Evolutionary conservation across 2,113 vertebrate genomes (phyloP), one percentile per base, ranked within the genome.

Genomic region (Malaclemys terrapin): DNA sequence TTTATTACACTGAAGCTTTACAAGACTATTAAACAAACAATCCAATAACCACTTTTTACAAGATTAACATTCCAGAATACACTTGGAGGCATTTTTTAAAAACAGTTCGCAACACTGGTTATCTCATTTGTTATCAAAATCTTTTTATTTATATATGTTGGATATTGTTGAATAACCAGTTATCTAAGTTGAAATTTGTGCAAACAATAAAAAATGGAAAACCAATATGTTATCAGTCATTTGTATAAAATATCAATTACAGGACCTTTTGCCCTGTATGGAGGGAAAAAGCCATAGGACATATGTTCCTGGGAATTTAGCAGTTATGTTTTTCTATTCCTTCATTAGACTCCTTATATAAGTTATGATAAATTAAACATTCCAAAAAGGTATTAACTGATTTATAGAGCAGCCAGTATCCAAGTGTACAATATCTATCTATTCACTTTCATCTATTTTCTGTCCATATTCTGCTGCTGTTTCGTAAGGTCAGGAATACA

Each of bases 41-140:
- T 98, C 96, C 97, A 98, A 98, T 98, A 98, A 97, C 98, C 95
- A 98, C 93, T 98, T 98, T 98, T 97, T 98, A 99, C 98, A 98
- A 97, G 97, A 98, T 98, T 96, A 98, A 98, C 96, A 98, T 97
- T 98, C 96, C 93, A 93, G 94, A 93, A 97, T 89, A 91, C 91
- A 95, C 83, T 93, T 83, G 4, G 94, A 97, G 97, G 97, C 94
- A 96, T 91, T 95, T 91, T 95, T 96, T 97, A 96, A 88, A 80
- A 96, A 93, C 89, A 93, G 94, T 97, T 97, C 94, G 96, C 72
- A 93, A 93, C 93, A 91, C 96, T 89, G 93, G 96, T 97, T 98
- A 96, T 95, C 91, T 92, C 88, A 94, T 94, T 95, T 93, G 57
- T 97, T 97, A 98, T 93, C 97, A 98, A 98, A 98, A 95, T 95